Base-by-base conservation (phyloP, 2,888 invertebrate species). In the Caenorhabditis sulstoni region DNA sequence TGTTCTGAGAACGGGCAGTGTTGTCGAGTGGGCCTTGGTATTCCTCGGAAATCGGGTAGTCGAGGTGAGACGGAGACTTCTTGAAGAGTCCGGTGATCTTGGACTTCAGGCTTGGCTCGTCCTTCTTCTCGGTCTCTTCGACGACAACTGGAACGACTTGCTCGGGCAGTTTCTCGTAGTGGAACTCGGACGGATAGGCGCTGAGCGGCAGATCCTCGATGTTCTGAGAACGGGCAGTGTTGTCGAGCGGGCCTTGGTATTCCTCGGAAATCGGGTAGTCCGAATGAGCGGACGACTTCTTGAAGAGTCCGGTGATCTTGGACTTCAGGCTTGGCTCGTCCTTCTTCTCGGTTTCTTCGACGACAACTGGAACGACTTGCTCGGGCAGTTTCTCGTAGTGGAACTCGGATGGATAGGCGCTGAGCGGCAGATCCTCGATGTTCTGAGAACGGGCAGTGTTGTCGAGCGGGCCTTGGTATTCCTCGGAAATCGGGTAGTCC, bases 201-300 rank as follows among this genome's bases (percentile, higher is more conserved):
- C 20, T 44, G 18, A 67, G 45, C 47, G 75, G 75, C 18, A 75
- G 55, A 20, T 75, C 75, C n/a, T 67, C 53, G 49, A 75, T 61
- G 53, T 65, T 66, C 16, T 37, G 22, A 37, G 65, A 44, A 39
- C 79, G 55, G 11, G 47, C 22, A 16, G 74, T 75, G 37, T 55
- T 57, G 23, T 79, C 73, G 18, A 81, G 55, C 35, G 75, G 75
- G 39, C 85, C 83, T 8, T 59, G 52, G 52, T 77, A 86, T 12
- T 50, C 29, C 29, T 82, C 86, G 20, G 82, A 64, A 11, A 65
- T 29, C 39, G 86, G 85, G 64, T 85, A 86, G 68, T 85, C 86
- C 11, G 64, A 73, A 49, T 84, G 76, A 39, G 83, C 79, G 7
- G 81, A 55, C 11, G 71, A 50, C 39, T 59, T 62, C 52, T 83